phyloP scores from a whole-genome alignment of 30 jellyfish, hydroid and myxozoan genomes.

The Morbakka virulenta region DNA sequence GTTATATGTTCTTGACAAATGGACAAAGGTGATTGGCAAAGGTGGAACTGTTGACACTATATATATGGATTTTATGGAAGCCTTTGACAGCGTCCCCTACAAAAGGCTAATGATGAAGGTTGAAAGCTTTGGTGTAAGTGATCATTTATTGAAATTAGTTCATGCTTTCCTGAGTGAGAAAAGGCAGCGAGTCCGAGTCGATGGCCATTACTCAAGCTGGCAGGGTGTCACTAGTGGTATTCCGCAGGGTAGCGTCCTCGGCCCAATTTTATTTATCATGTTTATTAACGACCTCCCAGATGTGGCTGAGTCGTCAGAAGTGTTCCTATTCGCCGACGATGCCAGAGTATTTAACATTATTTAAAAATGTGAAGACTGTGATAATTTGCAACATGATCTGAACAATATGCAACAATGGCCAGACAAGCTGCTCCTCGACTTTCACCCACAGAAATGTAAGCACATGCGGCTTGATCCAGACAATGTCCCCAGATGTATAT shows the following conservation, averaged over 20 bases:
- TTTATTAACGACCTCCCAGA: too few species aligned
- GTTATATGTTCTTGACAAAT: too few species aligned
- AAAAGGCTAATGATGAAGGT: conserved; percentile 4
- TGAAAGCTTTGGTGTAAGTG: conserved; percentile 4
- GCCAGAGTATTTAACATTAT: too few species aligned
- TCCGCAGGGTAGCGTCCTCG: conserved; percentile 16
- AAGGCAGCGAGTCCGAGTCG: conserved; percentile 1
- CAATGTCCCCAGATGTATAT: too few species aligned
- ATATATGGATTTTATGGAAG: not conserved
- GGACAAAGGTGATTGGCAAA: not conserved
- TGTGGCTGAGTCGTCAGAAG: too few species aligned
- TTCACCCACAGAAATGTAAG: too few species aligned
- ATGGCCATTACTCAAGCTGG: conserved; percentile 6
- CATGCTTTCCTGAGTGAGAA: conserved; percentile 2
- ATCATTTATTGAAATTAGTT: not conserved
- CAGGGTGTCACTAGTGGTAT: conserved; percentile 1
- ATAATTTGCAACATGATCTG: too few species aligned
- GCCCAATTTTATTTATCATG: conserved; percentile 5
- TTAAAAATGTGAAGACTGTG: too few species aligned
- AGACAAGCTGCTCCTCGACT: too few species aligned
- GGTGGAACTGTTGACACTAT: not conserved
- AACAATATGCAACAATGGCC: too few species aligned
- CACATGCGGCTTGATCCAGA: too few species aligned
- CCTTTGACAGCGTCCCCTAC: conserved; percentile 1
- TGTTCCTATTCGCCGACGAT: too few species aligned